Conservation (phyloP, 1,140 invertebrate species). For the Sminthurinus signatus region DNA sequence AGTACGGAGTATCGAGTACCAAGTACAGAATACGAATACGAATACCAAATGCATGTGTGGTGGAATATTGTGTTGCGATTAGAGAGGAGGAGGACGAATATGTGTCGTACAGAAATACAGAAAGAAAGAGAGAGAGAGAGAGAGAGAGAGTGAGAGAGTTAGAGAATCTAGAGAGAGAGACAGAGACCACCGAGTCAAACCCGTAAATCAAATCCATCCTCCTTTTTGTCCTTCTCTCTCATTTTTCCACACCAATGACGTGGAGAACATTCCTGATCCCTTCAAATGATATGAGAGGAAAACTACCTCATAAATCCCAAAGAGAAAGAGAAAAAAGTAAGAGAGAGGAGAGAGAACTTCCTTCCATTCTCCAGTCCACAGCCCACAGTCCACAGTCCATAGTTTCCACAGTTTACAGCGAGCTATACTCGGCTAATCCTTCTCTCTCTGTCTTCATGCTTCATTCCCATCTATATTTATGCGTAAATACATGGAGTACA, state of each 20-base stretch:
- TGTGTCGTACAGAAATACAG: too few relatives aligned
- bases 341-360: too few relatives aligned
- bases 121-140: too few relatives aligned
- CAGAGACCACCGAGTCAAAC: constrained; percentile 10
- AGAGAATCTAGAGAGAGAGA: too few relatives aligned
- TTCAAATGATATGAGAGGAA: constrained; percentile 14
- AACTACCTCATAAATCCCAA: constrained; percentile 11
- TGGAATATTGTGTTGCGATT: too few relatives aligned
- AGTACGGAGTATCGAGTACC: background rate
- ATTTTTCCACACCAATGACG: constrained; percentile 14
- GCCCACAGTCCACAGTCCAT: background rate
- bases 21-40: background rate
- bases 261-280: constrained; percentile 12
- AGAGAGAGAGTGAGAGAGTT: too few relatives aligned
- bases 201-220: constrained; percentile 11
- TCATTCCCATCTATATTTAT: too few relatives aligned
- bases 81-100: background rate
- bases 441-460: too few relatives aligned
- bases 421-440: background rate
- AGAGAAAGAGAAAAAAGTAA: too few relatives aligned
- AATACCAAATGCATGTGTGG: too few relatives aligned
- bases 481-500: too few relatives aligned
- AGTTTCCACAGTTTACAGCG: background rate
- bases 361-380: too few relatives aligned
- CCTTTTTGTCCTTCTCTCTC: constrained; percentile 10